phyloP scores from a whole-genome alignment of 1,140 invertebrate genomes.

The Drosophila orosa region DNA sequence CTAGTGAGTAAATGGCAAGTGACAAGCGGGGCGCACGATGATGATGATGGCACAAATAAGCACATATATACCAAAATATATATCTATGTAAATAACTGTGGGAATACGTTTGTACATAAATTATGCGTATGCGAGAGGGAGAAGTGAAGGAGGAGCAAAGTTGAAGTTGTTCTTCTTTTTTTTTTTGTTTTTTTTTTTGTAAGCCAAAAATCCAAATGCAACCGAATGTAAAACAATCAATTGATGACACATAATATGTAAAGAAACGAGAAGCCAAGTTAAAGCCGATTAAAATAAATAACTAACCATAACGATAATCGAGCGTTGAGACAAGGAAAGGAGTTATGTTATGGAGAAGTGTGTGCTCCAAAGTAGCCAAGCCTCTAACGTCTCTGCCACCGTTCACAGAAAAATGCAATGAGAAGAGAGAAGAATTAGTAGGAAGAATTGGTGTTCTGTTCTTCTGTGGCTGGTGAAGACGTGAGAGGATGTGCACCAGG shows the following conservation, averaged over 20 bases:
- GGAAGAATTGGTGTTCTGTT: too few species aligned
- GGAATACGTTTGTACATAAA: conserved; percentile 48
- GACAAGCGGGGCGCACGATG: not conserved
- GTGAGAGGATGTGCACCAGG: conserved; percentile 24
- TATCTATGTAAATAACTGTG: conserved; percentile 54
- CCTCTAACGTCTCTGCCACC: conserved; percentile 1
- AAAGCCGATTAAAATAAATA: conserved; percentile 22
- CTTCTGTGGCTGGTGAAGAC: not conserved
- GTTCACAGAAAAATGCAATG: not conserved
- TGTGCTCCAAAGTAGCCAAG: conserved; percentile 1
- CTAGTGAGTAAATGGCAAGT: conserved; percentile 51
- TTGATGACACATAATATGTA: conserved; percentile 73
- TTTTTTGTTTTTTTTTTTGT: conserved; percentile 24
- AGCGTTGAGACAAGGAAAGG: not conserved
- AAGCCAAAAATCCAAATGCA: conserved; percentile 50
- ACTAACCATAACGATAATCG: conserved; percentile 3
- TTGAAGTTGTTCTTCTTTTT: conserved; percentile 19
- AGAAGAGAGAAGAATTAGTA: not conserved
- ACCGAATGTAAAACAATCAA: conserved; percentile 79
- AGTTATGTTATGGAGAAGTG: conserved; percentile 9
- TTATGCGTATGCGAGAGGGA: conserved; percentile 38
- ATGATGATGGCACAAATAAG: conserved; percentile 11
- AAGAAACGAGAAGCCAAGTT: conserved; percentile 39
- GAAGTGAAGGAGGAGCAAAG: conserved; percentile 2
- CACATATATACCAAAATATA: conserved; percentile 14